These are phyloP conservation scores for Gambusia yucatana DNA, from an alignment of 2,797 vertebrate species.

Conservation along the genomic window DNA sequence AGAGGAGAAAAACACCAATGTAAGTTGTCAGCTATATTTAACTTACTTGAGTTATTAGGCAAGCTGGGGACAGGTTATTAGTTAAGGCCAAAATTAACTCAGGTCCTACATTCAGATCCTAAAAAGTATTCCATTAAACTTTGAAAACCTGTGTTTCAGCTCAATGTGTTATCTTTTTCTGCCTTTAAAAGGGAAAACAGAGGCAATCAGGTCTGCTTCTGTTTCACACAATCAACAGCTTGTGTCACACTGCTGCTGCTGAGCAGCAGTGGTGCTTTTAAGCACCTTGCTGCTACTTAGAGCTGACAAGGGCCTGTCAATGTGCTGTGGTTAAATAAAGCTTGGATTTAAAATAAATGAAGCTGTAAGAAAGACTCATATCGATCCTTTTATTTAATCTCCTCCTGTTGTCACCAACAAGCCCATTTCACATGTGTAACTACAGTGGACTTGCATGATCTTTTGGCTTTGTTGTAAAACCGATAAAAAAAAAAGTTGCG, in stretches of 20 bases:
- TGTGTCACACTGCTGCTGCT: slow-evolving; percentile 58
- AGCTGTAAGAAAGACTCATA: slow-evolving; percentile 80
- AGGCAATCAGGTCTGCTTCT: slow-evolving; percentile 53
- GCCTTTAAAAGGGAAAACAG: slow-evolving; percentile 48
- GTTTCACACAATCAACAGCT: slow-evolving; percentile 54
- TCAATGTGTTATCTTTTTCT: background rate
- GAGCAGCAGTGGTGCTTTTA: slow-evolving; percentile 70
- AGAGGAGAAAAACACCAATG: background rate
- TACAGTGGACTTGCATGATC: slow-evolving; percentile 16
- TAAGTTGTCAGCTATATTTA: background rate
- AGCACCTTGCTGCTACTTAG: slow-evolving; percentile 72
- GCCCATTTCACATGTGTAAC: slow-evolving; percentile 63
- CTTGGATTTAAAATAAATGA: slow-evolving; percentile 83
- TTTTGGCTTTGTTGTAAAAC: slow-evolving; percentile 51
- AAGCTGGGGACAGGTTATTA: background rate
- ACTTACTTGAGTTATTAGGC: background rate
- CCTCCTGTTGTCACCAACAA: slow-evolving; percentile 71
- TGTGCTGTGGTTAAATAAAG: slow-evolving; percentile 77
- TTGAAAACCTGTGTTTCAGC: background rate
- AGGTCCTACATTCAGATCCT: background rate
- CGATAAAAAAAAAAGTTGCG: slow-evolving; percentile 70
- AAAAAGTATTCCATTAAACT: background rate
- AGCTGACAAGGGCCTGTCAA: slow-evolving; percentile 68
- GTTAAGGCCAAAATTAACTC: background rate
- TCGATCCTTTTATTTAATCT: slow-evolving; percentile 80